These are phyloP conservation scores for Pluvianellus socialis DNA, from an alignment of 2,113 vertebrate genomes.

Conservation along the genomic window DNA sequence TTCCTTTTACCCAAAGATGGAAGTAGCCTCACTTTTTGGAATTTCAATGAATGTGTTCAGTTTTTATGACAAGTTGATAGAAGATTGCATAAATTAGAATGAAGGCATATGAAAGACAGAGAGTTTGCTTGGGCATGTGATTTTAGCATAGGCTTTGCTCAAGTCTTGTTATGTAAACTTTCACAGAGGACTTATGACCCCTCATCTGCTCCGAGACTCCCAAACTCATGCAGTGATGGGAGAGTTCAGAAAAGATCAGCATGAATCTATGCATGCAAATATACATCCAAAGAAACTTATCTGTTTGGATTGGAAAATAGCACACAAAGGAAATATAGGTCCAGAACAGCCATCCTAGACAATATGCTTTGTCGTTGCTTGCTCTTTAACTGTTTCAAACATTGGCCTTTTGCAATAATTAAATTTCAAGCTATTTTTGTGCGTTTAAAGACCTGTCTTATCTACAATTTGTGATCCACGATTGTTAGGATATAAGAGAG, in stretches of 20 bases:
- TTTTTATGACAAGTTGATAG: not conserved
- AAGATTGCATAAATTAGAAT: not conserved
- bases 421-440: not conserved
- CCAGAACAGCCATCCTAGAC: not conserved
- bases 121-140: not conserved
- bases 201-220: not conserved
- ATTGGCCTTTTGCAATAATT: not conserved
- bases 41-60: not conserved
- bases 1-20: not conserved
- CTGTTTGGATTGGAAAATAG: not conserved
- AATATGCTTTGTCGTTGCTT: not conserved
- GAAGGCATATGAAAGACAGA: not conserved
- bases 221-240: not conserved
- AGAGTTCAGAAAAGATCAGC: not conserved
- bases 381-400: not conserved
- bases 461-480: not conserved
- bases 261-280: not conserved
- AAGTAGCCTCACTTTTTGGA: not conserved
- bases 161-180: not conserved
- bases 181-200: accelerated
- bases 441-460: not conserved
- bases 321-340: not conserved
- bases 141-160: not conserved
- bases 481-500: not conserved
- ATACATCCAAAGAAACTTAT: not conserved